Conservation (phyloP, 2,797 vertebrate species). For the Gymnoscopelus braueri region DNA sequence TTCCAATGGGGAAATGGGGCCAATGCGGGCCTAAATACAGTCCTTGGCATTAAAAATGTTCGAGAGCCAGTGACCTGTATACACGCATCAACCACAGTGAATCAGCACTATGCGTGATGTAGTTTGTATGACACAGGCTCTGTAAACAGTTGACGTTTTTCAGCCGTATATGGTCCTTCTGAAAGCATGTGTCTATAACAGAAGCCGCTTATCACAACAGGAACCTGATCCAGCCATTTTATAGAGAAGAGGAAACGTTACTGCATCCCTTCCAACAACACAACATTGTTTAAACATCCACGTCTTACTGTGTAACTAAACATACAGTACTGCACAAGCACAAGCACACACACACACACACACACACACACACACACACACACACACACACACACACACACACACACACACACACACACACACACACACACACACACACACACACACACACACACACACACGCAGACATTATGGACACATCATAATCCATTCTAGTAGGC, state of each 20-base stretch:
- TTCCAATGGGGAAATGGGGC: too few relatives aligned
- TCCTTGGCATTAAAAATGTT: too few relatives aligned
- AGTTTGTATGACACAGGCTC: conserved; percentile 25
- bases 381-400: neutral
- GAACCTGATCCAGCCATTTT: conserved; percentile 67
- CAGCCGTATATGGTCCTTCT: conserved; percentile 64
- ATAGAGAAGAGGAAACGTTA: conserved; percentile 67
- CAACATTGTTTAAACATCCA: conserved; percentile 73
- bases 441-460: neutral
- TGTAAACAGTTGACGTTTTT: conserved; percentile 60
- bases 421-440: neutral
- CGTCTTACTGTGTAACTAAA: conserved; percentile 49
- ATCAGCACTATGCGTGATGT: conserved; percentile 13
- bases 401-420: neutral
- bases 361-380: neutral
- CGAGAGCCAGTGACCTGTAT: neutral
- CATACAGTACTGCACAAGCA: neutral
- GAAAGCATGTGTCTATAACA: conserved; percentile 37
- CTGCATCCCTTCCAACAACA: conserved; percentile 71
- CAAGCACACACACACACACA: neutral
- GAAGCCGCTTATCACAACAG: conserved; percentile 67
- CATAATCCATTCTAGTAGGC: too few relatives aligned
- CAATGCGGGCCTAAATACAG: too few relatives aligned
- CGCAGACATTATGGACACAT: neutral
- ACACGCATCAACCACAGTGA: conserved; percentile 22